Conservation (phyloP, 2,888 invertebrate species). For the Galerucella nymphaeae region DNA sequence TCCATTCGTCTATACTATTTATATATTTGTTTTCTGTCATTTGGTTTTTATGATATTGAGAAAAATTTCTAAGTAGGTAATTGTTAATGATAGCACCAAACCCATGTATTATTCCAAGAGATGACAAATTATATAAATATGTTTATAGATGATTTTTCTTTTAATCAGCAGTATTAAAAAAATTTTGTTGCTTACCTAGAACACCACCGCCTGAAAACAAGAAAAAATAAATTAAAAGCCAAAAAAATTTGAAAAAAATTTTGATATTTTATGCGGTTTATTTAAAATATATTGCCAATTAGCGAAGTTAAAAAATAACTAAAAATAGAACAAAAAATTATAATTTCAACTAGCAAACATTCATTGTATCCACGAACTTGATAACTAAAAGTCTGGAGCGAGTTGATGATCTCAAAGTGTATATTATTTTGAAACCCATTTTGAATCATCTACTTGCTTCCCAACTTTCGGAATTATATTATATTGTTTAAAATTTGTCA, state of each 20-base stretch:
- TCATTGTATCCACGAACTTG: no score
- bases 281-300: constrained; percentile 1
- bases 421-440: background rate
- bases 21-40: background rate
- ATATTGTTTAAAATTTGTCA: constrained; percentile 7
- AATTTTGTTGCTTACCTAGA: constrained; percentile 28
- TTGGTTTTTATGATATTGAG: background rate
- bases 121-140: constrained; percentile 13
- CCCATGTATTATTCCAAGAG: constrained; percentile 4
- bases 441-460: background rate
- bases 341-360: background rate
- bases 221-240: constrained; percentile 32
- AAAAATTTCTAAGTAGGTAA: background rate
- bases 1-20: no score
- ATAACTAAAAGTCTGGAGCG: no score
- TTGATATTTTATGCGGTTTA: background rate
- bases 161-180: constrained; percentile 12
- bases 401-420: no score
- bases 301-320: background rate
- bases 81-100: background rate
- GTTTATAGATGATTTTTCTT: constrained; percentile 1
- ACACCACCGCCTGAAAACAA: constrained; percentile 35
- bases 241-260: constrained; percentile 24
- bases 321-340: background rate
- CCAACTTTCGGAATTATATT: background rate